Base-by-base conservation (phyloP, 2,888 invertebrate genomes). In the Morpho helenor region DNA sequence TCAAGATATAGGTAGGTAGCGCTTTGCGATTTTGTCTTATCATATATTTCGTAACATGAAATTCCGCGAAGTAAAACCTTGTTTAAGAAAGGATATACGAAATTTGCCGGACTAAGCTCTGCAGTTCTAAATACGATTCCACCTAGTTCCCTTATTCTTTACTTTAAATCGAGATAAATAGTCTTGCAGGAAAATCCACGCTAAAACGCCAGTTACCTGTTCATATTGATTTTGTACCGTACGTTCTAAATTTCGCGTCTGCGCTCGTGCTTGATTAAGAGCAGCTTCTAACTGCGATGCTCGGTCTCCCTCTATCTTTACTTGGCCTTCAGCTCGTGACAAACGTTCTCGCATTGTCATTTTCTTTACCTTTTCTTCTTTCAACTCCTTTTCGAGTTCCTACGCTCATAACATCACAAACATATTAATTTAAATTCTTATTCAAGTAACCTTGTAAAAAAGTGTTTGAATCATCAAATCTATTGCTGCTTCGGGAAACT, bases 371-470 rank as follows among this genome's bases (percentile, higher is more conserved):
- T 77, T 82, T 63, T 86, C 84, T 48, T 85, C 84, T 63, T 84
- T 85, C 10, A 89, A 60, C 45, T 81, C 79, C 62, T 79, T 86
- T 69, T 87, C 85, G 23, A 88, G 68, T 63, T 84, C 86, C 89
- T 89, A 31, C 40, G n/a, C 31, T 31, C 31, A 31, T 31, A 31
- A 31, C 3, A 5, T 5, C 4, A 3, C 31, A 31, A 31, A 31
- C 31, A 31, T 5, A 31, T 31, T 31, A 31, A 31, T 31, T 31
- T 5, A 31, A 31, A 31, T 5, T 31, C 3, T 31, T 47, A 16
- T 0, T 47, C 16, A 23, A 47, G 22, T 9, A 47, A 47, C 7
- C 46, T 7, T 16, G 23, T 22, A 22, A 23, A 3, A 16, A 5
- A 31, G 31, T 31, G 31, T 31, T 31, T 31, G 31, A 31, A 31